Conservation (phyloP, 2,888 invertebrate species). For the Folsomia manolachei region DNA sequence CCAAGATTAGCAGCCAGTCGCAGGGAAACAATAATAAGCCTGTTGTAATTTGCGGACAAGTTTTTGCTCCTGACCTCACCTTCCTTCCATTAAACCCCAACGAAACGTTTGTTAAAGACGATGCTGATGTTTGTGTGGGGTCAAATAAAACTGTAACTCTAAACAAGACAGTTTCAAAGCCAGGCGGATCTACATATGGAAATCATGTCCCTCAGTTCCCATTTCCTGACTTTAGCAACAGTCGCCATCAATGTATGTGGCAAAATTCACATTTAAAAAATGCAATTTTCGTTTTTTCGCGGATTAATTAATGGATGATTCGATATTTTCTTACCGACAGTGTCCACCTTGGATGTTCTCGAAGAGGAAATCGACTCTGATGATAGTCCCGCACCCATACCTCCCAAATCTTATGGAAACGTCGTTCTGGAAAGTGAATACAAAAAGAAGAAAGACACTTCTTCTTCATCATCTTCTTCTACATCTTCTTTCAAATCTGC, state of each 20-base stretch:
- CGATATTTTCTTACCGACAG: too few relatives aligned
- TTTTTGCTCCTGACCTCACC: neutral
- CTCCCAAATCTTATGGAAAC: neutral
- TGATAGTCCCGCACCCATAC: neutral
- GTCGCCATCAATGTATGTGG: neutral
- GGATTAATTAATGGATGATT: too few relatives aligned
- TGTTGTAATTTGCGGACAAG: neutral
- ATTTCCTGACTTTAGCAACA: neutral
- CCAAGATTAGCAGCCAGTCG: neutral
- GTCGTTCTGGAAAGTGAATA: neutral
- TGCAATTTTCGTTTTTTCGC: too few relatives aligned
- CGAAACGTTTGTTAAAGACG: neutral
- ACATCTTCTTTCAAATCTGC: slow-evolving; percentile 32
- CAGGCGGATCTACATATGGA: neutral
- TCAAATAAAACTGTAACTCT: neutral
- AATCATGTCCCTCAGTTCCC: neutral
- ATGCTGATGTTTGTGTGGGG: neutral
- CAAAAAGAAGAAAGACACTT: slow-evolving; percentile 15
- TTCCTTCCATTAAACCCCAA: neutral
- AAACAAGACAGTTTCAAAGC: neutral
- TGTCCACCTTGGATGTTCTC: neutral
- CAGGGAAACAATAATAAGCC: too few relatives aligned
- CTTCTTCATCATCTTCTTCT: slow-evolving; percentile 20
- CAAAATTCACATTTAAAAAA: too few relatives aligned
- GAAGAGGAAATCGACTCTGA: slow-evolving; percentile 5